Evolutionary conservation across 2,888 invertebrate species (phyloP), one percentile per base, ranked within the genome.

Genomic region (Alloscopus bannaensis): DNA sequence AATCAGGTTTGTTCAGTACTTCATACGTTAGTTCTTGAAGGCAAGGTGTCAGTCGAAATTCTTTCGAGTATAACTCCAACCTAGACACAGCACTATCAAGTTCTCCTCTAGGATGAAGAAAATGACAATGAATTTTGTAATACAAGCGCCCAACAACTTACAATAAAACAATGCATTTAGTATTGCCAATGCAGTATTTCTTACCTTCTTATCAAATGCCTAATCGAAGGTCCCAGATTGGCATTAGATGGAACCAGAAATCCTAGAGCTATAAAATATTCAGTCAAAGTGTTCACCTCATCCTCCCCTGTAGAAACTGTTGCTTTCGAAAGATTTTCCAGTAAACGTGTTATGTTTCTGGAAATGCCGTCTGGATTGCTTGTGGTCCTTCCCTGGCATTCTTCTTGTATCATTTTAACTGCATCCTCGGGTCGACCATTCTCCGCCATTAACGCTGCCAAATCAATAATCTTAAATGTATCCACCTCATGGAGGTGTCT

Each of bases 391-490:
- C 16, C 22, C 13, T 18, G 18, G 57, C 73, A 78, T 6, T 71
- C 57, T 1, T 57, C 28, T 6, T 66, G 18, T 42, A 81, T 50
- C 26, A 81, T 1, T 20, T 42, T 3, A n/a, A 78, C 16, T 0
- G 65, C 81, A 3, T 73, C 78, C 8, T 40, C 40, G 6, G 29
- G 18, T 4, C 13, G 36, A 28, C 50, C 73, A 16, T 77, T 80
- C 29, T 70, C 40, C 3, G 50, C 57, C 73, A 83, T 45, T 26
- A 83, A 52, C 0, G 80, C 70, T 8, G 73, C 83, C 42, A 83
- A 71, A 62, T 83, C 83, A 36, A 83, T 60, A 24, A 83, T 72
- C 47, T 83, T 83, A 55, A 76, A 80, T 0, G 69, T 20, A 47
- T 83, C 83, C 8, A 83, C 16, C 3, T 42, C 42, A 68, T 36